Conservation (phyloP, 1,140 invertebrate species). For the Cotesia vestalis region DNA sequence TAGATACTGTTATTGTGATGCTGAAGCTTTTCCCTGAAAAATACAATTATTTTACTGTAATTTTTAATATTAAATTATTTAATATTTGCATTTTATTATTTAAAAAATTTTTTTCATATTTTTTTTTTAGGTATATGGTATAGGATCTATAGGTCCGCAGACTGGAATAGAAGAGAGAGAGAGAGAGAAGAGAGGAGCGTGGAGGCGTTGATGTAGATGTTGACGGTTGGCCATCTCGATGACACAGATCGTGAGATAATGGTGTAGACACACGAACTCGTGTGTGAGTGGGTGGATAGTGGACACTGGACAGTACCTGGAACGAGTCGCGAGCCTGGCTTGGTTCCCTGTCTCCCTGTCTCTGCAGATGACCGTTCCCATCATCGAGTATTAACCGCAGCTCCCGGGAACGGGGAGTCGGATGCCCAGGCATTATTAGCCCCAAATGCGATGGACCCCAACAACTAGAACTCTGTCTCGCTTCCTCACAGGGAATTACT, state of each 20-base stretch:
- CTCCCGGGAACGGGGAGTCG: constrained; percentile 52
- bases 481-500: too few species aligned
- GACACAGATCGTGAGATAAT: constrained; percentile 16
- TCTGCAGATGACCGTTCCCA: constrained; percentile 68
- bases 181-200: not conserved
- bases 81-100: too few species aligned
- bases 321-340: constrained; percentile 38
- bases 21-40: constrained; percentile 95
- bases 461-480: constrained; percentile 1
- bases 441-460: constrained; percentile 63
- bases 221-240: not conserved
- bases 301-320: constrained; percentile 29
- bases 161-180: too few species aligned
- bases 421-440: constrained; percentile 61
- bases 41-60: constrained; percentile 45
- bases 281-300: not conserved
- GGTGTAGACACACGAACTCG: too few species aligned
- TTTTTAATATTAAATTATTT: too few species aligned
- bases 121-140: constrained; percentile 29
- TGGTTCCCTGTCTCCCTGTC: constrained; percentile 62
- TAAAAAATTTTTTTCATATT: too few species aligned
- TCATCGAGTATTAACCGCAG: constrained; percentile 68
- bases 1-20: constrained; percentile 92
- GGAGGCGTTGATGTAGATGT: too few species aligned
- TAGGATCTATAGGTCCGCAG: too few species aligned